phyloP scores from a whole-genome alignment of 2,797 vertebrate species.

The Coregonus sp. region DNA sequence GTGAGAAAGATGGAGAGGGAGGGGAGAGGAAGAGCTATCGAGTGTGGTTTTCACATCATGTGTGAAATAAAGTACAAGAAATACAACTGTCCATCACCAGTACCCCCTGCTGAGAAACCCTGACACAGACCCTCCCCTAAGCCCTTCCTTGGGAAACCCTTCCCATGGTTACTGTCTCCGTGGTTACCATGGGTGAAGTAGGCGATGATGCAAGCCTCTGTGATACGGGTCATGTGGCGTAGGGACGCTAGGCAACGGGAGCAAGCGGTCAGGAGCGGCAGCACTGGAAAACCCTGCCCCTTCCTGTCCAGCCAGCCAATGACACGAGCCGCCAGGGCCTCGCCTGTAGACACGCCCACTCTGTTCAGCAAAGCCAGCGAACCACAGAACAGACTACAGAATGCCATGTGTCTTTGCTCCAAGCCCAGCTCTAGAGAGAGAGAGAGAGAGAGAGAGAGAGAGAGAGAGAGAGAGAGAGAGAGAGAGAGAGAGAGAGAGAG shows the following conservation, averaged over 20 bases:
- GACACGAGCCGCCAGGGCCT: slow-evolving; percentile 83
- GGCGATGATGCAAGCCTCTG: slow-evolving; percentile 90
- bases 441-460: too few species aligned
- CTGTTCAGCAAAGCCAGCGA: slow-evolving; percentile 88
- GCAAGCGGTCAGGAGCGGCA: slow-evolving; percentile 91
- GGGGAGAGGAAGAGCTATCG: slow-evolving; percentile 12
- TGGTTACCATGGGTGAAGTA: slow-evolving; percentile 87
- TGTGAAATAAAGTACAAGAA: not conserved
- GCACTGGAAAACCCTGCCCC: slow-evolving; percentile 81
- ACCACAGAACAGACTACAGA: slow-evolving; percentile 88
- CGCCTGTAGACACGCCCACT: slow-evolving; percentile 83
- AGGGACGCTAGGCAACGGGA: slow-evolving; percentile 92
- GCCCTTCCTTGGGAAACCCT: too few species aligned
- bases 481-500: too few species aligned
- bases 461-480: too few species aligned
- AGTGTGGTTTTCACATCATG: not conserved
- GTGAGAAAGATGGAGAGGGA: not conserved
- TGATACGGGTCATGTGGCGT: slow-evolving; percentile 91
- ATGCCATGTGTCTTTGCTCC: slow-evolving; percentile 89
- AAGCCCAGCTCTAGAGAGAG: slow-evolving; percentile 79
- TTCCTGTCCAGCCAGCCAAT: slow-evolving; percentile 84
- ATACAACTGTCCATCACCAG: not conserved
- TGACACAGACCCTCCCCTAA: not conserved
- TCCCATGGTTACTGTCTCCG: not conserved
- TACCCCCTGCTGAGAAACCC: not conserved